Percentiles rank a stretch among this genome's conserved stretches.
phyloP scores from a whole-genome alignment of 1,140 invertebrate species.

The Steinernema feltiae region DNA sequence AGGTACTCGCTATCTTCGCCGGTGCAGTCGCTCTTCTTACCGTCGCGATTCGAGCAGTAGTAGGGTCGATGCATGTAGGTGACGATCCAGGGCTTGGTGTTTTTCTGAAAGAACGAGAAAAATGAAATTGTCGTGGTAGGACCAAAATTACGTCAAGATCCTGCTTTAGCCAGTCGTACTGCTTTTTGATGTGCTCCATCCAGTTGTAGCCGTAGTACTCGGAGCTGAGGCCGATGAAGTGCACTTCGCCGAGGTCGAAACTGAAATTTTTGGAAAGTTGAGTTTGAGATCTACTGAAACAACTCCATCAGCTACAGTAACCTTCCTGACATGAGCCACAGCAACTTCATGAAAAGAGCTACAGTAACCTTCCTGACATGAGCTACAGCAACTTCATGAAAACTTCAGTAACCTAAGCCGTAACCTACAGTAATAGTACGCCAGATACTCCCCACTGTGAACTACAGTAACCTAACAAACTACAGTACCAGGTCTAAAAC shows the following conservation, averaged over 20 bases:
- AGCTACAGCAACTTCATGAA: no score
- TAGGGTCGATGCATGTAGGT: constrained; percentile 83
- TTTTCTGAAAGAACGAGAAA: not conserved
- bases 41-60: constrained; percentile 83
- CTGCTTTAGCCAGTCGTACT: constrained; percentile 77
- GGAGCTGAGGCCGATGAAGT: constrained; percentile 80
- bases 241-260: constrained; percentile 75
- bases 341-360: no score
- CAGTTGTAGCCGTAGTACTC: constrained; percentile 89
- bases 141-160: constrained; percentile 65
- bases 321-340: no score
- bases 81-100: constrained; percentile 76
- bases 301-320: no score
- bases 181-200: constrained; percentile 69
- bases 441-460: no score
- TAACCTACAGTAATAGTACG: no score
- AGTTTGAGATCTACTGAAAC: not conserved
- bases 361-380: no score
- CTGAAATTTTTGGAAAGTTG: not conserved
- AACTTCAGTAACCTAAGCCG: no score
- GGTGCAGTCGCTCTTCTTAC: constrained; percentile 71
- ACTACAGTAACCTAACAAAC: no score
- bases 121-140: not conserved
- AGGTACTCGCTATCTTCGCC: constrained; percentile 63
- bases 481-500: no score